These are phyloP conservation scores for Ochropacha duplaris DNA, from an alignment of 2,888 invertebrate species.

Conservation along the genomic window DNA sequence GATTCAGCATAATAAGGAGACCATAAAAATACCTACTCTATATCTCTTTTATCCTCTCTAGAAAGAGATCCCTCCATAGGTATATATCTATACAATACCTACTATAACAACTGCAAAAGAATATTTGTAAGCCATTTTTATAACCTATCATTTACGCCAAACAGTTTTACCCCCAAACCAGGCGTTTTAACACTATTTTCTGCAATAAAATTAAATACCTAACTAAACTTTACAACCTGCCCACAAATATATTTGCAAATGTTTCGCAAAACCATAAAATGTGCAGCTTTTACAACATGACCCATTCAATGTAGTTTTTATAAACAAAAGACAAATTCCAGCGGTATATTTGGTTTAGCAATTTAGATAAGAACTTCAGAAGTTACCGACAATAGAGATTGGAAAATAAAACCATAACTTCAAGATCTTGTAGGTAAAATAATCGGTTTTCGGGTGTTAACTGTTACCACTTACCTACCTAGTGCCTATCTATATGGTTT, in stretches of 20 bases:
- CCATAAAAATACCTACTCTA: too few relatives aligned
- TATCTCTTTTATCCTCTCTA: too few relatives aligned
- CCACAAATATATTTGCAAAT: slow-evolving; percentile 34
- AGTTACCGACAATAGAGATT: slow-evolving; percentile 35
- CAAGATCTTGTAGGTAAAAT: background rate
- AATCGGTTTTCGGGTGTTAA: background rate
- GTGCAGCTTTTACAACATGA: slow-evolving; percentile 18
- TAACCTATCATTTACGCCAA: background rate
- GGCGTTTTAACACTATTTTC: background rate
- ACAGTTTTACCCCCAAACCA: background rate
- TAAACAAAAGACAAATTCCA: slow-evolving; percentile 1
- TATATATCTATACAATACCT: too few relatives aligned
- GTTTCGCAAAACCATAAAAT: slow-evolving; percentile 24
- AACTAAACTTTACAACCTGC: slow-evolving; percentile 21
- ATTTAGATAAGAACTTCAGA: slow-evolving; percentile 33
- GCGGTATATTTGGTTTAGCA: background rate
- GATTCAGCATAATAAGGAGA: too few relatives aligned
- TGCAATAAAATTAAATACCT: slow-evolving; percentile 19
- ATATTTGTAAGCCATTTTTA: background rate
- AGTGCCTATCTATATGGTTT: background rate
- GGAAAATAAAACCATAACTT: slow-evolving; percentile 22
- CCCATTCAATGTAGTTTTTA: background rate
- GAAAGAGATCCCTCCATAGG: too few relatives aligned
- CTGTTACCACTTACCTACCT: too few relatives aligned
- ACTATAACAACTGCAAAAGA: background rate